These are phyloP conservation scores for Octodonta nipae DNA, from an alignment of 2,888 invertebrate species.

Conservation along the genomic window DNA sequence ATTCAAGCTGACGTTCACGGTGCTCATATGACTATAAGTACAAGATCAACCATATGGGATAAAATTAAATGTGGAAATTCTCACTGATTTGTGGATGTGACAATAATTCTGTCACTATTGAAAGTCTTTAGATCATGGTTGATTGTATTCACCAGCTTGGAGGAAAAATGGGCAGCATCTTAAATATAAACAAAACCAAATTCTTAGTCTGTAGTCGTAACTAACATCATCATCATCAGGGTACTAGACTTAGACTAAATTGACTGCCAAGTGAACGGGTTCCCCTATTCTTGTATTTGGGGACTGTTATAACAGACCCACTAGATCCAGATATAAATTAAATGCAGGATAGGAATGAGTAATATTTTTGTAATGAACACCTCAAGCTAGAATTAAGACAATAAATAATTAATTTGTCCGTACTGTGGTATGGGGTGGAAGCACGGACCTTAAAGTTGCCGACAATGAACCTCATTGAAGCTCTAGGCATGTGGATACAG, in stretches of 20 bases:
- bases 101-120: too few species aligned
- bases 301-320: conserved; percentile 1
- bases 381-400: neutral
- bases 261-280: neutral
- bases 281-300: conserved; percentile 1
- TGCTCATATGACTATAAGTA: too few species aligned
- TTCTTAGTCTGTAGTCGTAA: conserved; percentile 1
- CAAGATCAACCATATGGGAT: too few species aligned
- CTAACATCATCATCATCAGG: neutral
- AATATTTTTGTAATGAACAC: neutral
- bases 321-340: conserved; percentile 1
- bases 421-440: neutral
- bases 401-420: neutral
- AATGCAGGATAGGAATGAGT: conserved; percentile 1
- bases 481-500: neutral
- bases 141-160: too few species aligned
- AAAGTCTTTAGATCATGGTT: too few species aligned
- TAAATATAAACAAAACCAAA: neutral
- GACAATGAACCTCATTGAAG: conserved; percentile 1
- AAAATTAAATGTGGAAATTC: too few species aligned
- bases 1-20: too few species aligned
- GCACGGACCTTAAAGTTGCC: conserved; percentile 1
- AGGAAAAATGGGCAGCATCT: neutral
- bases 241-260: neutral
- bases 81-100: too few species aligned